A percentile compares a stretch with the other conserved stretches of the same genome.
Conservation (phyloP, 2,797 vertebrate genomes). For the Sebastes miniatus region DNA sequence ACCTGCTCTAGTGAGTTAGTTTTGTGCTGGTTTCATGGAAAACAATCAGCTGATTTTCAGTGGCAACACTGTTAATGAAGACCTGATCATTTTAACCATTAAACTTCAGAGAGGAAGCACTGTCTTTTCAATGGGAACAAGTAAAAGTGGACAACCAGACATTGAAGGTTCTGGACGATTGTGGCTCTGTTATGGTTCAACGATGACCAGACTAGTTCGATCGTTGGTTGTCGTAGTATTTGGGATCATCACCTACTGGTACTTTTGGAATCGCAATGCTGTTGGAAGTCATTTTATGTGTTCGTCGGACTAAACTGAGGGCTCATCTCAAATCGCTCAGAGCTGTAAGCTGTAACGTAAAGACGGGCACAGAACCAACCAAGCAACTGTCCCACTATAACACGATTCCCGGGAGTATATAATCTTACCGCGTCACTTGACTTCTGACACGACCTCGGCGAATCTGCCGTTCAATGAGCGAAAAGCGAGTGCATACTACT, state of each 20-base stretch:
- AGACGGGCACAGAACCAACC: conserved; percentile 27
- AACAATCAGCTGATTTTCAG: conserved; percentile 53
- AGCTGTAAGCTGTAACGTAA: conserved; percentile 57
- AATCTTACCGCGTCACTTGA: conserved; percentile 66
- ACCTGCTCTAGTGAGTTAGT: conserved; percentile 60
- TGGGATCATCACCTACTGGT: conserved; percentile 76
- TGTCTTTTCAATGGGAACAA: conserved; percentile 23
- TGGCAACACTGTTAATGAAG: conserved; percentile 59
- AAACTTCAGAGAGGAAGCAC: conserved; percentile 26
- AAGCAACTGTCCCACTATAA: conserved; percentile 60
- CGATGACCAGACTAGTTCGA: not conserved
- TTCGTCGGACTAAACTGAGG: conserved; percentile 63
- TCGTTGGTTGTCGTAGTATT: conserved; percentile 35
- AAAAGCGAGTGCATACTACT: conserved; percentile 73
- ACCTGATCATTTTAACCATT: conserved; percentile 43
- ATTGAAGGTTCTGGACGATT: conserved; percentile 24
- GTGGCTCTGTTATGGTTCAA: conserved; percentile 37
- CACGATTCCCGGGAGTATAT: conserved; percentile 77
- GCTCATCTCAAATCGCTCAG: conserved; percentile 26
- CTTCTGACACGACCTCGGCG: conserved; percentile 69
- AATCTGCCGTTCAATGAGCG: conserved; percentile 75
- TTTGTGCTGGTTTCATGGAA: conserved; percentile 50
- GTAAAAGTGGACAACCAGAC: conserved; percentile 16
- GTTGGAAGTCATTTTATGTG: conserved; percentile 72
- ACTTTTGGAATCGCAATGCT: conserved; percentile 75